Percentiles rank a stretch among this genome's conserved stretches.
Conservation (phyloP, 2,113 vertebrate species). For the Corydoras maculifer region DNA sequence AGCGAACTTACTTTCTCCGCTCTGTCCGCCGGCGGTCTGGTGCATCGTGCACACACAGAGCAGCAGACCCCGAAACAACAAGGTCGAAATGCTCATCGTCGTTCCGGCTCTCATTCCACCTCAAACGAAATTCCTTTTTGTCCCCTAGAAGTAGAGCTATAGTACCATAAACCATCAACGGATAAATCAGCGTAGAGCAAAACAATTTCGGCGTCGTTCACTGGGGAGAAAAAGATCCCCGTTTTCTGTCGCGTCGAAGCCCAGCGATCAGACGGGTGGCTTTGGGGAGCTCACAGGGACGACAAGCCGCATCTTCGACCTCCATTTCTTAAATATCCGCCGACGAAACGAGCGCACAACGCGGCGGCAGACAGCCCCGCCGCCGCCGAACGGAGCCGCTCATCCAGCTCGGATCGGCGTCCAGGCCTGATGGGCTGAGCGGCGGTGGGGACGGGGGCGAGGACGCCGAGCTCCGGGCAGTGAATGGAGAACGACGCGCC, state of each 20-base stretch:
- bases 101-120: slow-evolving; percentile 80
- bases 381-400: slow-evolving; percentile 20
- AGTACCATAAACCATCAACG: slow-evolving; percentile 13
- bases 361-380: slow-evolving; percentile 44
- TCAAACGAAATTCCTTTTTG: slow-evolving; percentile 52
- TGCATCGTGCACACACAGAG: slow-evolving; percentile 70
- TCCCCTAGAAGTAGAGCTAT: slow-evolving; percentile 43
- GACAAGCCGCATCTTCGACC: slow-evolving; percentile 72
- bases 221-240: too few species aligned
- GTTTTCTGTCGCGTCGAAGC: too few species aligned
- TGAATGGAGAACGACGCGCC: slow-evolving; percentile 48
- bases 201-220: too few species aligned
- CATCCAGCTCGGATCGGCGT: too few species aligned
- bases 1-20: slow-evolving; percentile 84
- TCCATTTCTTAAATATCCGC: slow-evolving; percentile 60
- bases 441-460: neutral
- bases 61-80: slow-evolving; percentile 79
- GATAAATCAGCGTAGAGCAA: neutral
- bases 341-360: slow-evolving; percentile 4
- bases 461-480: slow-evolving; percentile 19
- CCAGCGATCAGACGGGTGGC: too few species aligned
- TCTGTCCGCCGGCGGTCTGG: slow-evolving; percentile 78
- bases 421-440: neutral
- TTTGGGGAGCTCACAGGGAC: slow-evolving; percentile 49
- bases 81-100: slow-evolving; percentile 76